These are phyloP conservation scores for Porites cylindrica DNA, from an alignment of 92 coral and sea anemone genomes.

Conservation along the genomic window DNA sequence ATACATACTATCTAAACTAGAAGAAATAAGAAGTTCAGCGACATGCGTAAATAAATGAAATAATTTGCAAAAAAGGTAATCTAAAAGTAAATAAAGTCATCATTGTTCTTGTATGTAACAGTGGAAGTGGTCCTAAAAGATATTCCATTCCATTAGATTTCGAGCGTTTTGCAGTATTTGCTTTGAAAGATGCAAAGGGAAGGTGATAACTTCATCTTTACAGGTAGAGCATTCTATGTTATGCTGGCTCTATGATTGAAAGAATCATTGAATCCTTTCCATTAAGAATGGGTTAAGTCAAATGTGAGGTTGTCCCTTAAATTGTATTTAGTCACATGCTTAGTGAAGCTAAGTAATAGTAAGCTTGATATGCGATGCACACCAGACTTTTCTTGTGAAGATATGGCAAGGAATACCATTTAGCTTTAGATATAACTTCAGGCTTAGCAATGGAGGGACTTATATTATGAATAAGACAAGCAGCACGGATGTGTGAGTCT, in stretches of 20 bases:
- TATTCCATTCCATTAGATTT: too few species aligned
- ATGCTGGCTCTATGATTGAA: constrained; percentile 17
- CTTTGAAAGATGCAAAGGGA: not conserved
- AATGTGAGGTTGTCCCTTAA: constrained; percentile 19
- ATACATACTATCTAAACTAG: too few species aligned
- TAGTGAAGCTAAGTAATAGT: not conserved
- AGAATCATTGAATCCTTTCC: constrained; percentile 8
- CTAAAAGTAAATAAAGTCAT: too few species aligned
- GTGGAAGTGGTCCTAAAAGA: too few species aligned
- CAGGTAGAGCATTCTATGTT: constrained; percentile 1
- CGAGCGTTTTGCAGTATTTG: too few species aligned
- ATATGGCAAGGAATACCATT: constrained; percentile 31
- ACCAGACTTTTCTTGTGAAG: constrained; percentile 27
- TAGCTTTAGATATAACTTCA: constrained; percentile 1
- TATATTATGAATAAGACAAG: constrained; percentile 37
- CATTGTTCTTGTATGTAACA: too few species aligned
- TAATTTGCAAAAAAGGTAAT: too few species aligned
- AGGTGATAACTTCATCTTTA: not conserved
- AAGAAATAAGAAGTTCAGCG: too few species aligned
- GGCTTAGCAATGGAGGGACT: not conserved
- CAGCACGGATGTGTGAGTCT: constrained; percentile 21
- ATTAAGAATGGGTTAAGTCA: not conserved
- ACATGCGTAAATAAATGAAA: too few species aligned
- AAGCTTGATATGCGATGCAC: constrained; percentile 36
- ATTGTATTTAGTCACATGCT: constrained; percentile 14